A percentile compares a stretch with the other conserved stretches of the same genome.
phyloP scores from a whole-genome alignment of 2,113 vertebrate genomes.

The Grantiella picta region DNA sequence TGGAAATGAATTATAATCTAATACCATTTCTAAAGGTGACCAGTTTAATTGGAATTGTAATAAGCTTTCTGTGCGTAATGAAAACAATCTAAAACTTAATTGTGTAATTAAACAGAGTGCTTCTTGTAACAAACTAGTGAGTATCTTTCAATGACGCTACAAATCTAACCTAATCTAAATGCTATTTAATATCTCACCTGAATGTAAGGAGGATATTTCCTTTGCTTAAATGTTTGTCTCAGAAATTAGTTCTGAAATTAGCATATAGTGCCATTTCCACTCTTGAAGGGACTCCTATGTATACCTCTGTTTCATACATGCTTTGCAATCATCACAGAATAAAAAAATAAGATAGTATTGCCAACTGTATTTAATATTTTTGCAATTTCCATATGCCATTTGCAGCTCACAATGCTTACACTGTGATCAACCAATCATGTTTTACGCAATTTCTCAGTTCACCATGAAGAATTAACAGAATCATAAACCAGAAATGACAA shows the following conservation, averaged over 20 bases:
- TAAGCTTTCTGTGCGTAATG: slow-evolving; percentile 12
- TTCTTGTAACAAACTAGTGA: slow-evolving; percentile 31
- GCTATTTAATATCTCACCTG: neutral
- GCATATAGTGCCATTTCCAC: neutral
- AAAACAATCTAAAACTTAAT: slow-evolving; percentile 46
- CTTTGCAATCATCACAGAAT: neutral
- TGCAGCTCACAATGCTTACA: neutral
- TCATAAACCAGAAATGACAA: neutral
- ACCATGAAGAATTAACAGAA: neutral
- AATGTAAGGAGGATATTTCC: neutral
- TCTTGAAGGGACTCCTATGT: neutral
- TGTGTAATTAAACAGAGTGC: slow-evolving; percentile 53
- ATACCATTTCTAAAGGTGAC: neutral
- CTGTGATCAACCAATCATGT: neutral
- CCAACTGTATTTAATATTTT: neutral
- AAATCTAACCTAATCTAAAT: slow-evolving; percentile 39
- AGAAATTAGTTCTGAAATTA: neutral
- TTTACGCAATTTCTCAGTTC: neutral
- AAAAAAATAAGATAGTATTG: neutral
- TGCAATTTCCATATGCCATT: neutral
- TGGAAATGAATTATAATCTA: neutral
- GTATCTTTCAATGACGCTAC: slow-evolving; percentile 44
- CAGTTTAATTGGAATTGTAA: slow-evolving; percentile 17
- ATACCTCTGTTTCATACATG: neutral
- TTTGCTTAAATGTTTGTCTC: neutral